phyloP scores from a whole-genome alignment of 2,888 invertebrate genomes.

The Lordiphosa andalusiaca region DNA sequence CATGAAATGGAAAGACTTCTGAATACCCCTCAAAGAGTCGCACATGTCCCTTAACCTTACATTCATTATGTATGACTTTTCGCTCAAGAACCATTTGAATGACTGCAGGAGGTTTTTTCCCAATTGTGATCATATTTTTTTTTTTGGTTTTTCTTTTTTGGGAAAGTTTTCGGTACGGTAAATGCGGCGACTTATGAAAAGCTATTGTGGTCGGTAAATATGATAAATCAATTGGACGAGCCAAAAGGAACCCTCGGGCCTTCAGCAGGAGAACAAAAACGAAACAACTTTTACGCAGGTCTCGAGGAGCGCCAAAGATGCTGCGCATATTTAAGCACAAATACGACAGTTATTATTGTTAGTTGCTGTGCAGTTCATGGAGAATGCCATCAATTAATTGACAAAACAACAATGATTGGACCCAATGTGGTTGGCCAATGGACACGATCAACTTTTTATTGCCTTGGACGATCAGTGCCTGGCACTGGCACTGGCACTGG shows the following conservation, averaged over 20 bases:
- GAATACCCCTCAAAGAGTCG: no score
- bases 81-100: no score
- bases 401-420: slow-evolving; percentile 51
- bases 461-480: slow-evolving; percentile 12
- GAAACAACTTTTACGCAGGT: slow-evolving; percentile 60
- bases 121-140: no score
- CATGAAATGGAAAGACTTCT: no score
- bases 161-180: no score
- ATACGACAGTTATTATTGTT: slow-evolving; percentile 71
- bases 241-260: slow-evolving; percentile 34
- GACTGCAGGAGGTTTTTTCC: no score
- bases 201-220: slow-evolving; percentile 46
- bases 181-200: slow-evolving; percentile 6
- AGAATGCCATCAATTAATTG: slow-evolving; percentile 69
- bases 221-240: slow-evolving; percentile 62
- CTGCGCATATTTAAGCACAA: slow-evolving; percentile 67
- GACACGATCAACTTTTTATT: slow-evolving; percentile 50
- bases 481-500: background rate
- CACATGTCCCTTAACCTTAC: no score
- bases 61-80: no score
- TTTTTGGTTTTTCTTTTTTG: no score
- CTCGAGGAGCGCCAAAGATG: slow-evolving; percentile 4
- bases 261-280: slow-evolving; percentile 22
- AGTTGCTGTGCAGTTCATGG: slow-evolving; percentile 27
- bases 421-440: slow-evolving; percentile 18